Evolutionary conservation across 1,140 invertebrate species (phyloP).

Genomic region (Camponotus floridanus): DNA sequence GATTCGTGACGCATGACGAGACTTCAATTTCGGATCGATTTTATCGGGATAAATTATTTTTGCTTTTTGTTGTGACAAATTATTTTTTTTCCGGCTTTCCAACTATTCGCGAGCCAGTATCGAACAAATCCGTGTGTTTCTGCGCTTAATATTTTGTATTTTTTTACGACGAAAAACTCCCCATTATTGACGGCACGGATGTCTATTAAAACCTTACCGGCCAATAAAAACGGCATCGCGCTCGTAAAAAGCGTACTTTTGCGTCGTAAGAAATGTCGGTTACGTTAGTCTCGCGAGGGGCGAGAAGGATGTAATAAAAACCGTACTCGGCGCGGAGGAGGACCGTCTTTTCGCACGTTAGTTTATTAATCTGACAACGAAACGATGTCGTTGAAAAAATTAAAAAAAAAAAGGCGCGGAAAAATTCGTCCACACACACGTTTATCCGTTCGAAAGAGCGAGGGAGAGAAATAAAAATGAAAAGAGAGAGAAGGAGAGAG

Average conservation of each 20-base stretch:
- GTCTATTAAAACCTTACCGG: background rate
- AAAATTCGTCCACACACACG: conserved; percentile 1
- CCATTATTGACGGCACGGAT: background rate
- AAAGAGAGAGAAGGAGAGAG: background rate
- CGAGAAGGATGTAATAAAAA: background rate
- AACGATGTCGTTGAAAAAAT: conserved; percentile 1
- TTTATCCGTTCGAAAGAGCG: background rate
- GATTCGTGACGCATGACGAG: background rate
- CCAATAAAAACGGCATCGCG: background rate
- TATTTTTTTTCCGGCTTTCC: conserved; percentile 9
- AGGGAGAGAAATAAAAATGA: background rate
- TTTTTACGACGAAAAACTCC: conserved; percentile 12
- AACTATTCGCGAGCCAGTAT: conserved; percentile 2
- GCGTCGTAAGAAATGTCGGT: background rate
- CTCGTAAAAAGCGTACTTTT: conserved; percentile 15
- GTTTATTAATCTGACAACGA: too few species aligned
- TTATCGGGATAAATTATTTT: conserved; percentile 4
- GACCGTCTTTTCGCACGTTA: background rate
- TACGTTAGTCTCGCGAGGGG: background rate
- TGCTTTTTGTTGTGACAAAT: background rate
- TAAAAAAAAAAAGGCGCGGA: background rate
- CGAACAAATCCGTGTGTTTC: background rate
- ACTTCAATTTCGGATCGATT: background rate
- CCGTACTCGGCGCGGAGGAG: background rate
- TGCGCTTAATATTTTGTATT: conserved; percentile 3